Evolutionary conservation across 1,140 invertebrate genomes (phyloP).

Genomic region (Ephestia elutella): DNA sequence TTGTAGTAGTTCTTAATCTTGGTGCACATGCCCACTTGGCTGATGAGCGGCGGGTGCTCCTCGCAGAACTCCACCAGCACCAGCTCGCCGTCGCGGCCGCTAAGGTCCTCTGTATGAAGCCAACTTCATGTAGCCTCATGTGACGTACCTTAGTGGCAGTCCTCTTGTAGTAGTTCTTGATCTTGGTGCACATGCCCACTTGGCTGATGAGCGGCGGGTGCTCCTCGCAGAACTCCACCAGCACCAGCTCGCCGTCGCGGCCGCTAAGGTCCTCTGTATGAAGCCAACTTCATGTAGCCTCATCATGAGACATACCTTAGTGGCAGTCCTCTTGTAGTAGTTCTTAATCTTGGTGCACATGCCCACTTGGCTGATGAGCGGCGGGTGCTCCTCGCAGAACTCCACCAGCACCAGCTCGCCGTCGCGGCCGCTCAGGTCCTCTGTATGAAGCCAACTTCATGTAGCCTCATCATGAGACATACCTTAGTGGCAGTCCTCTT

Average conservation of each 20-base stretch:
- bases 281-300: too few relatives aligned
- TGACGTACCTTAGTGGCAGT: slow-evolving; percentile 92
- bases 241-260: slow-evolving; percentile 93
- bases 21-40: slow-evolving; percentile 98
- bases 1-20: slow-evolving; percentile 99
- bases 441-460: too few relatives aligned
- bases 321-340: slow-evolving; percentile 96
- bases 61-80: slow-evolving; percentile 97
- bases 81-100: slow-evolving; percentile 95
- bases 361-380: slow-evolving; percentile 95
- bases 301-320: too few relatives aligned
- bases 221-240: slow-evolving; percentile 98
- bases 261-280: slow-evolving; percentile 97
- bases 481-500: slow-evolving; percentile 94
- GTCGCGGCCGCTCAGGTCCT: too few relatives aligned
- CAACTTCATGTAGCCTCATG: too few relatives aligned
- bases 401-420: too few relatives aligned
- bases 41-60: slow-evolving; percentile 97
- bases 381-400: slow-evolving; percentile 98
- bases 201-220: slow-evolving; percentile 97
- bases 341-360: slow-evolving; percentile 99
- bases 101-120: slow-evolving; percentile 96
- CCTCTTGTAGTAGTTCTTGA: slow-evolving; percentile 99
- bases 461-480: too few relatives aligned
- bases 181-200: slow-evolving; percentile 98